Base-by-base conservation (phyloP, 1,140 invertebrate genomes). In the Camponotus vicinus region DNA sequence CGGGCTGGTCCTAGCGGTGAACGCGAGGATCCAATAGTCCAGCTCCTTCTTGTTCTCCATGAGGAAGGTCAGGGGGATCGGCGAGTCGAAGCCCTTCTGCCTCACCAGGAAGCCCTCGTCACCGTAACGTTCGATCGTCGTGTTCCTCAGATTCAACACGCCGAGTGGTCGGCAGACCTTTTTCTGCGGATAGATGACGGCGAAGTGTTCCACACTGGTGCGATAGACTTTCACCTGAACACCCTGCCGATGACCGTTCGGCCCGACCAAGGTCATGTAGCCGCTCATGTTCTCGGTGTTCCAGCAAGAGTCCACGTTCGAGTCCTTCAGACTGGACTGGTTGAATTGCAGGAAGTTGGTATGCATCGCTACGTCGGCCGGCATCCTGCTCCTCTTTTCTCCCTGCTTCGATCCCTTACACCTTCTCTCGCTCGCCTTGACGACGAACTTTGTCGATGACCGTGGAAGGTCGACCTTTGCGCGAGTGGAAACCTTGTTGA, bases 181-280 rank as follows among this genome's bases (percentile, higher is more conserved):
- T 91, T 97, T 97, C 91, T 96, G 96, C 3, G 97, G 97, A 83
- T 97, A 97, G 40, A 97, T 96, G 0, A 97, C 96, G 0, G 96
- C 96, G 91, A 97, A 97, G 89, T 97, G 97, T 89, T 97, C 97
- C 77, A 96, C 93, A 45, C 96, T 96, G 1, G 97, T 97, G 55
- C 96, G 95, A 92, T 97, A 97, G 9, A 97, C 96, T 86, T 96
- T 96, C 52, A 97, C 96, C 86, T 97, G 95, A 0, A 97, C 96
- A 85, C 95, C 95, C 92, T 97, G 96, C 3, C 96, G 94, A 71
- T 96, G 95, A 78, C 96, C 96, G 69, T 95, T 96, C 27, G 96
- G 96, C 0, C 96, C 95, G 15, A 97, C 79, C 5, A 97, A 93
- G 70, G 95, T 96, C 95, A 97, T 95, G 91, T 96, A 96, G 1